Conservation (phyloP, 2,797 vertebrate genomes). For the Danio jaintianensis region DNA sequence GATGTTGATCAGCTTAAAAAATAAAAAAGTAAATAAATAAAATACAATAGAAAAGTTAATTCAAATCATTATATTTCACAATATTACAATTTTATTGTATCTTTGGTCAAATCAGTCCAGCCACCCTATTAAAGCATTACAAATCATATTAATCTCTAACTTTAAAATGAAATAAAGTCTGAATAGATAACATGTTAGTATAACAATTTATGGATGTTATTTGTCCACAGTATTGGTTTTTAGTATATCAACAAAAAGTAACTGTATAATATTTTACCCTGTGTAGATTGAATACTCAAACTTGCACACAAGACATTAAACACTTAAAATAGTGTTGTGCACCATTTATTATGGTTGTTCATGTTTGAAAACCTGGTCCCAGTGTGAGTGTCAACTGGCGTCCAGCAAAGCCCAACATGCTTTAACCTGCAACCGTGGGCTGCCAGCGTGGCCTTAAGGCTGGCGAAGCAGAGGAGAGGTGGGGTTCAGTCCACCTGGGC, state of each 20-base stretch:
- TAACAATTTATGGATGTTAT: neutral
- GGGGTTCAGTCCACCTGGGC: slow-evolving; percentile 37
- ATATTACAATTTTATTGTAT: neutral
- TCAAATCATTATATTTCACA: too few species aligned
- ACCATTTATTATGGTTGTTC: neutral
- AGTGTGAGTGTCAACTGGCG: neutral
- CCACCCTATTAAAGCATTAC: neutral
- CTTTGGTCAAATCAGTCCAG: neutral
- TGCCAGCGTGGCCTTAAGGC: slow-evolving; percentile 20
- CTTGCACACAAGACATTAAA: neutral
- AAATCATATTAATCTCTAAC: neutral
- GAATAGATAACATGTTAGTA: neutral
- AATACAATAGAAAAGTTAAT: too few species aligned
- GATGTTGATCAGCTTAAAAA: too few species aligned
- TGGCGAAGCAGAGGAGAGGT: slow-evolving; percentile 22
- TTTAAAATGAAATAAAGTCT: neutral
- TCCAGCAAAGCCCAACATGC: neutral
- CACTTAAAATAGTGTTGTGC: neutral
- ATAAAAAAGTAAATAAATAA: too few species aligned
- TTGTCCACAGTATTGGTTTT: neutral
- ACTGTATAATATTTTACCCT: neutral
- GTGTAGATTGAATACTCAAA: neutral
- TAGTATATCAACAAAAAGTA: neutral
- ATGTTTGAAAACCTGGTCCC: neutral
- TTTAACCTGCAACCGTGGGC: slow-evolving; percentile 19